These are phyloP conservation scores for Gambusia holbrooki DNA, from an alignment of 2,113 vertebrate species.

Conservation along the genomic window DNA sequence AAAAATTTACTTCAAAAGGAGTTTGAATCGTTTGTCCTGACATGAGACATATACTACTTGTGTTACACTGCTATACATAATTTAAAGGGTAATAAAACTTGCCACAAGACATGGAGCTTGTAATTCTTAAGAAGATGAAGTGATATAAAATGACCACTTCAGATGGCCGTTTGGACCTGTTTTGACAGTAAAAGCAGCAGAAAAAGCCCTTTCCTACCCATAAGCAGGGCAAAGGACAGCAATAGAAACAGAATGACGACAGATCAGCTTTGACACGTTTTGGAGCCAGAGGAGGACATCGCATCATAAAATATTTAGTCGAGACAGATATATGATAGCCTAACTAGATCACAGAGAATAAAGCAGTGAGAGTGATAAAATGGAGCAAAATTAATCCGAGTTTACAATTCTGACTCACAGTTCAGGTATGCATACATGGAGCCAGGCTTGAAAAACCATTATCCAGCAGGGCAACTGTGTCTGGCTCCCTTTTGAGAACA, in stretches of 20 bases:
- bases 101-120: slow-evolving; percentile 1
- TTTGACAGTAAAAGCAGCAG: not conserved
- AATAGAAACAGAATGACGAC: slow-evolving; percentile 1
- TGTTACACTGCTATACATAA: slow-evolving; percentile 12
- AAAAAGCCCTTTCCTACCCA: not conserved
- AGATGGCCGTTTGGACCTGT: slow-evolving; percentile 27
- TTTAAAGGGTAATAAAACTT: slow-evolving; percentile 21
- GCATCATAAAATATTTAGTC: slow-evolving; percentile 57
- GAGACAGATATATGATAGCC: slow-evolving; percentile 45
- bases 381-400: slow-evolving; percentile 38
- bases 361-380: slow-evolving; percentile 52
- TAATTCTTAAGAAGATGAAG: not conserved
- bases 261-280: slow-evolving; percentile 29
- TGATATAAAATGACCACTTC: slow-evolving; percentile 43
- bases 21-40: not conserved
- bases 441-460: slow-evolving; percentile 9
- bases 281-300: slow-evolving; percentile 24
- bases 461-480: slow-evolving; percentile 11
- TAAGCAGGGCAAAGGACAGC: slow-evolving; percentile 10
- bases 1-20: slow-evolving; percentile 11
- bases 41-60: not conserved
- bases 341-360: slow-evolving; percentile 30
- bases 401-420: slow-evolving; percentile 48
- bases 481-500: not conserved
- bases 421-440: slow-evolving; percentile 38